A percentile compares a stretch with the other conserved stretches of the same genome.
Conservation (phyloP, 2,113 vertebrate genomes). For the Scolopax mira region DNA sequence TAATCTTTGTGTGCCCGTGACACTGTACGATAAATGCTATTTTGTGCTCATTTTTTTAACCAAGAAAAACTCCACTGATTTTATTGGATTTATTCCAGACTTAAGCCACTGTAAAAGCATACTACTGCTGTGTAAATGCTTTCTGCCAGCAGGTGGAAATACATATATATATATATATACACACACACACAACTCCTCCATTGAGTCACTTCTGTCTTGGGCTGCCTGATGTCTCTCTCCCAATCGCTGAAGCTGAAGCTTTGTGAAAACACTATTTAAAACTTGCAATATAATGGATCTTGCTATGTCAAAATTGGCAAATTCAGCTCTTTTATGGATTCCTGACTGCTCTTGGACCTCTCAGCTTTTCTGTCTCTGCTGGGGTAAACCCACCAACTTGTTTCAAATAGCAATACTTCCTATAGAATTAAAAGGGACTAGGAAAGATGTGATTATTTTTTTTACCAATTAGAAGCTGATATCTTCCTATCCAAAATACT, state of each 20-base stretch:
- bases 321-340: not conserved
- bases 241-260: not conserved
- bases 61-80: not conserved
- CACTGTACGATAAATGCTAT: not conserved
- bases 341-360: not conserved
- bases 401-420: not conserved
- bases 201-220: not conserved
- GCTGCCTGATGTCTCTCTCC: not conserved
- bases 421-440: not conserved
- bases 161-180: not conserved
- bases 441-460: not conserved
- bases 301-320: not conserved
- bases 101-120: not conserved
- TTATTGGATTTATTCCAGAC: not conserved
- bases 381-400: not conserved
- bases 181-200: not conserved
- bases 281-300: not conserved
- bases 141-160: constrained; percentile 52
- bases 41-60: not conserved
- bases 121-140: not conserved
- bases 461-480: not conserved
- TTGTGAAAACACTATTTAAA: not conserved
- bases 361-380: not conserved
- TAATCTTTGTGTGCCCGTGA: not conserved
- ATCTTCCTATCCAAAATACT: not conserved